Evolutionary conservation across 2,113 vertebrate species (phyloP).

Genomic region (Sula dactylatra): DNA sequence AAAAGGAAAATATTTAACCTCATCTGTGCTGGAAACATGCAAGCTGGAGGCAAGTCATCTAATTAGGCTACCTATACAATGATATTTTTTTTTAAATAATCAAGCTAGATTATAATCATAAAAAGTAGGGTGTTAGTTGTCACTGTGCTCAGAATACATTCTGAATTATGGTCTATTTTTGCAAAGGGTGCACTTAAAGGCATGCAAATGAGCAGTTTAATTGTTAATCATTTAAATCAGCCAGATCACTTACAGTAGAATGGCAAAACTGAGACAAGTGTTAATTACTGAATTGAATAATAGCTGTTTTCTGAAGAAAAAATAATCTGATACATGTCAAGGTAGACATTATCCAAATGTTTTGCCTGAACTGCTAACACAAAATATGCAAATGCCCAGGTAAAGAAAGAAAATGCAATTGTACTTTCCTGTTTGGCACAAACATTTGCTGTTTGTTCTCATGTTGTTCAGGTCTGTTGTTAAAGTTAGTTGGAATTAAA

Average conservation of each 20-base stretch:
- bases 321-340: not conserved
- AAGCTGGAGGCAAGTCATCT: not conserved
- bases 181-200: not conserved
- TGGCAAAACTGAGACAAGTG: not conserved
- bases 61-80: not conserved
- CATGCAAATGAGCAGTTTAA: not conserved
- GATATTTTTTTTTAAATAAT: not conserved
- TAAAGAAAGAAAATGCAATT: not conserved
- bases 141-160: not conserved
- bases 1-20: not conserved
- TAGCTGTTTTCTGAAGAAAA: not conserved
- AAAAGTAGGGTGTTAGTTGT: not conserved
- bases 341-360: not conserved
- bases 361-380: not conserved
- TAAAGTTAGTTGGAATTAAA: not conserved
- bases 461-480: not conserved
- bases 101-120: not conserved
- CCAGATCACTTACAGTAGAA: not conserved
- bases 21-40: not conserved
- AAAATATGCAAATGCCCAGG: not conserved
- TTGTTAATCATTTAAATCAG: not conserved
- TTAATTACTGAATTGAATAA: not conserved
- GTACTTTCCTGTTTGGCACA: not conserved
- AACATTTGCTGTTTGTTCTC: not conserved
- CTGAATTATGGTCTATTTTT: not conserved